Evolutionary conservation across 2,113 vertebrate genomes (phyloP), one percentile per base, ranked within the genome.

Genomic region (Camelus dromedarius): DNA sequence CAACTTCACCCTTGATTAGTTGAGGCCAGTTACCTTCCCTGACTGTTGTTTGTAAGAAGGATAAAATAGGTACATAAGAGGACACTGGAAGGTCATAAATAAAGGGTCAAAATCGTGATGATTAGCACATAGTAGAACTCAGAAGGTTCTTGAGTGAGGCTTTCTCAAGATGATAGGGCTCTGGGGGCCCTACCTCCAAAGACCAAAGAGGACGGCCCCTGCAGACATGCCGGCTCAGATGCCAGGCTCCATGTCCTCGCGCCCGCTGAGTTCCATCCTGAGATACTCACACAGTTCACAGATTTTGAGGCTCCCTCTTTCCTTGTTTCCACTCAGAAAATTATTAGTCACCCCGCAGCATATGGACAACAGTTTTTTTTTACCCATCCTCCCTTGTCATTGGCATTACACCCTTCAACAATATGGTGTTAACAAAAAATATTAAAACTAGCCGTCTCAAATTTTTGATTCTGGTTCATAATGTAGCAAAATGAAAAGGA

Each of bases 381-480:
- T 64, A 35, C 81, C 96, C 73, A 80, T 76, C 83, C 96, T 82
- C 83, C 93, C 92, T 60, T 70, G 26, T 24, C 9, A 13, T 62
- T 95, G 7, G 32, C 96, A 82, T 64, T 58, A 26, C 72, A 96
- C 95, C 97, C 96, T 94, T 91, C 35, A 48, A 90, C 97, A 93
- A 83, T 93, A 62, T 93, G 91, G 54, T 98, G 48, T 97, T 97
- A 95, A 92, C 95, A 92, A 97, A 94, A 97, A 97, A 90, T 97
- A 98, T 98, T 97, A 96, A 95, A 97, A 97, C 93, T 92, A 79
- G 70, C 93, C 97, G 13, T 83, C 84, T 97, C 97, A 92, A 64
- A 95, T 94, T 79, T 96, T 90, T 62, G 94, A 79, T 94, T 93
- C 92, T 95, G 54, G 91, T 81, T 97, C 94, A 52, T 88, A 82